These are phyloP conservation scores for Drosophila persimilis DNA, from an alignment of 1,140 invertebrate genomes.

Conservation along the genomic window DNA sequence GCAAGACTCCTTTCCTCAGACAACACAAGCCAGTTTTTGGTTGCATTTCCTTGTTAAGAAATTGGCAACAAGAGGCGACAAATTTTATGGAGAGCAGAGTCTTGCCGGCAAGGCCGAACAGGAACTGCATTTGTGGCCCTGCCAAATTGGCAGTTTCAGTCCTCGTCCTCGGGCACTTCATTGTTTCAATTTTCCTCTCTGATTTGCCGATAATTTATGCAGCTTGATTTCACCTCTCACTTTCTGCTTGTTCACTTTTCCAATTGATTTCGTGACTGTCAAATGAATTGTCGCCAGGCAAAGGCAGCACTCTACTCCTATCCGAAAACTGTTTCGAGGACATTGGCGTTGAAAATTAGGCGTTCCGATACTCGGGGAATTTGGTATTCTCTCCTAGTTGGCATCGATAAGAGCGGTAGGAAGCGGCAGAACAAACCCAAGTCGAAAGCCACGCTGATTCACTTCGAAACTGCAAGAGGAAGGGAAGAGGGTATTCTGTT, in stretches of 20 bases:
- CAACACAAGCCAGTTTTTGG: constrained; percentile 17
- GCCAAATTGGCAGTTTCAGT: constrained; percentile 43
- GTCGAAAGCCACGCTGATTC: no score
- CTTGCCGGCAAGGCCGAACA: constrained; percentile 12
- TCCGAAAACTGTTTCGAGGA: constrained; percentile 61
- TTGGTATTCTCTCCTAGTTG: neutral
- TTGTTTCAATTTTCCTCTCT: constrained; percentile 65
- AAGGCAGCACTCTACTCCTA: neutral
- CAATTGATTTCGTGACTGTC: constrained; percentile 71
- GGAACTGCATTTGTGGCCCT: constrained; percentile 31
- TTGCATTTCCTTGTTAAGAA: constrained; percentile 35
- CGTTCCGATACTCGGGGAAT: constrained; percentile 8
- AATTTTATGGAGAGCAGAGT: constrained; percentile 28
- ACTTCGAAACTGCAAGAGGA: no score
- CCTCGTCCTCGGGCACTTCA: constrained; percentile 28
- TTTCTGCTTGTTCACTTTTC: constrained; percentile 57
- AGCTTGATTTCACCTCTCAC: constrained; percentile 53
- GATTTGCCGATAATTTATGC: constrained; percentile 72
- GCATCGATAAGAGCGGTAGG: no score
- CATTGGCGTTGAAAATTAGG: constrained; percentile 48
- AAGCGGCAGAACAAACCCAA: no score
- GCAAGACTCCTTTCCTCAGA: constrained; percentile 38
- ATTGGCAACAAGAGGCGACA: constrained; percentile 35
- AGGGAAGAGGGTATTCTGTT: no score
- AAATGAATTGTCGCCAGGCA: constrained; percentile 39